Percentiles rank a stretch among this genome's conserved stretches.
phyloP scores from a whole-genome alignment of 2,888 invertebrate species.

The Diplazon laetatorius region DNA sequence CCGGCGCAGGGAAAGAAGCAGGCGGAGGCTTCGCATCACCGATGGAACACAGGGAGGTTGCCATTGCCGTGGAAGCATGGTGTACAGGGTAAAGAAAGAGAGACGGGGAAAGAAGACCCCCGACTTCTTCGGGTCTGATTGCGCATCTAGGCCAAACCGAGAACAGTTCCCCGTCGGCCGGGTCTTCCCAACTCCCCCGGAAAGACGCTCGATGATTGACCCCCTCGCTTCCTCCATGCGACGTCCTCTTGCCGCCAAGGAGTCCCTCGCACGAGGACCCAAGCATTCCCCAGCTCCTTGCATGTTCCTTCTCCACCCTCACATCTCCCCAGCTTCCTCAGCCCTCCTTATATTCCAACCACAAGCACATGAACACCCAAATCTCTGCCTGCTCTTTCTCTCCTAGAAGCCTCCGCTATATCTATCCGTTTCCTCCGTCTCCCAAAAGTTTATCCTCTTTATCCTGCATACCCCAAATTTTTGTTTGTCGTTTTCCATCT shows the following conservation, averaged over 20 bases:
- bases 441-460: constrained; percentile 33
- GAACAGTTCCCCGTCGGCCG: constrained; percentile 71
- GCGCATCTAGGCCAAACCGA: constrained; percentile 82
- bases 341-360: constrained; percentile 40
- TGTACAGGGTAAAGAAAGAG: constrained; percentile 41
- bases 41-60: too few species aligned
- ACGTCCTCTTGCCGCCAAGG: constrained; percentile 66
- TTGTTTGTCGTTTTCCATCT: constrained; percentile 23
- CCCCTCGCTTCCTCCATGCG: constrained; percentile 62
- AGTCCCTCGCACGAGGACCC: constrained; percentile 43
- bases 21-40: too few species aligned
- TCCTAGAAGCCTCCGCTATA: neutral
- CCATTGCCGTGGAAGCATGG: constrained; percentile 14
- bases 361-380: constrained; percentile 56
- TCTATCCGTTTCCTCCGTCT: constrained; percentile 24
- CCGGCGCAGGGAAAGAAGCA: too few species aligned
- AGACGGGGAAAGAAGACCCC: constrained; percentile 39
- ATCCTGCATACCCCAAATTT: constrained; percentile 38
- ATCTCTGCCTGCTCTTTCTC: constrained; percentile 34
- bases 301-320: too few species aligned
- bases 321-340: constrained; percentile 52
- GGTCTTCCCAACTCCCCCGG: constrained; percentile 77
- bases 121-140: constrained; percentile 79
- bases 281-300: too few species aligned
- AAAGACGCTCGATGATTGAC: constrained; percentile 81